phyloP scores from a whole-genome alignment of 2,888 invertebrate genomes.

The Chromoteleia sp. region DNA sequence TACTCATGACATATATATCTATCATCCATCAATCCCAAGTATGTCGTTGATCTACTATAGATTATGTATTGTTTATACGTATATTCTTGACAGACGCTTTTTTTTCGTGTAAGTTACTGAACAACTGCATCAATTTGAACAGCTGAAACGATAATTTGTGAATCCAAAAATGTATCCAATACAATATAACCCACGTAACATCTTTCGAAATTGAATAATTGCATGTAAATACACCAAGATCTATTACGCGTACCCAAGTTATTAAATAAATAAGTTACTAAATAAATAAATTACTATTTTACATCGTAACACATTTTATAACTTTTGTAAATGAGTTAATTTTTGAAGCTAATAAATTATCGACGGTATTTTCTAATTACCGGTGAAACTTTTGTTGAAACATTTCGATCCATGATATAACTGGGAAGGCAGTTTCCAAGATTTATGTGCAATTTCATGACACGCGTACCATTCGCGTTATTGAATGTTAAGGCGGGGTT shows the following conservation, averaged over 20 bases:
- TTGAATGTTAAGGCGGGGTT: conserved; percentile 79
- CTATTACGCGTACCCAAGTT: conserved; percentile 40
- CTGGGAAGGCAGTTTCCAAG: conserved; percentile 41
- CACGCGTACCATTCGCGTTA: conserved; percentile 38
- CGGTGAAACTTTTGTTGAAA: conserved; percentile 42
- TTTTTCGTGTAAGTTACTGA: no score
- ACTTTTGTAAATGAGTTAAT: conserved; percentile 37
- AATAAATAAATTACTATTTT: conserved; percentile 13
- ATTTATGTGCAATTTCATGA: conserved; percentile 62
- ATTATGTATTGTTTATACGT: no score
- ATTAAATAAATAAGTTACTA: background rate
- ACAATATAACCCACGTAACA: background rate
- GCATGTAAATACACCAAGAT: conserved; percentile 12
- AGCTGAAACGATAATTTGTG: background rate
- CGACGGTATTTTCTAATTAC: conserved; percentile 56
- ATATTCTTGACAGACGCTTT: no score
- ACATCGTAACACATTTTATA: conserved; percentile 26
- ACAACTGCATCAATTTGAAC: background rate
- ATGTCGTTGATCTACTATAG: no score
- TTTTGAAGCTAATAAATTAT: conserved; percentile 60
- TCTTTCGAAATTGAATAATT: conserved; percentile 28
- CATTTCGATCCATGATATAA: conserved; percentile 6
- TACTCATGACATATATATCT: no score
- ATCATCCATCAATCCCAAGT: no score
- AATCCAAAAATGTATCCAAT: conserved; percentile 4